Conservation (phyloP, 2,888 invertebrate species). For the Parasteatoda lunata region DNA sequence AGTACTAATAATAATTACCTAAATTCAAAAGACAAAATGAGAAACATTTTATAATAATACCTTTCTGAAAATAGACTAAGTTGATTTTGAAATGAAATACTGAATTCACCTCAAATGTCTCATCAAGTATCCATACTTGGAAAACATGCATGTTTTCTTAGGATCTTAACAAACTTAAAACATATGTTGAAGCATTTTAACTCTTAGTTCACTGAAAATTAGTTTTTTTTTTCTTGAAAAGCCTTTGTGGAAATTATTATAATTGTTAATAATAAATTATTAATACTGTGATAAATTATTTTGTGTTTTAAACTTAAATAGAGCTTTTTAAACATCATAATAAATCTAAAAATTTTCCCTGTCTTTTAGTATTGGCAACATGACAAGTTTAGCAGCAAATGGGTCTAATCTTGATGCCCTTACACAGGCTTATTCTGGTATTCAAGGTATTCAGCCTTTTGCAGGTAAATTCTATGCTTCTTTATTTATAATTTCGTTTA, state of each 20-base stretch:
- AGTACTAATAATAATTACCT: too few species aligned
- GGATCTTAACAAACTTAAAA: too few species aligned
- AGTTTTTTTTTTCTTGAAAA: background rate
- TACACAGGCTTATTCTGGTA: conserved; percentile 78
- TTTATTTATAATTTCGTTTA: background rate
- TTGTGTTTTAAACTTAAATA: background rate
- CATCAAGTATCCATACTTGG: too few species aligned
- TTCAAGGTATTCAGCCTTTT: conserved; percentile 73
- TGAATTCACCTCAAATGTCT: too few species aligned
- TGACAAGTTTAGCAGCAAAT: conserved; percentile 72
- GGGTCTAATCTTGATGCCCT: conserved; percentile 77
- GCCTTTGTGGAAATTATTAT: background rate
- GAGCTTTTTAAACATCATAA: background rate
- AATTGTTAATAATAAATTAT: background rate
- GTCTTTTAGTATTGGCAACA: conserved; percentile 68
- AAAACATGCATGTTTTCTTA: too few species aligned
- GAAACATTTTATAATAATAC: too few species aligned
- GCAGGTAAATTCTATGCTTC: conserved; percentile 31
- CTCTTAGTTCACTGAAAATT: background rate
- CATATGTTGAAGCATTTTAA: too few species aligned
- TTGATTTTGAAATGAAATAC: too few species aligned
- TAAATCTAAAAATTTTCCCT: background rate
- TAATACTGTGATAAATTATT: background rate
- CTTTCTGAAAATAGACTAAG: too few species aligned
- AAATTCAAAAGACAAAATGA: too few species aligned